Conservation (phyloP, 2,113 vertebrate species). For the Amphiprion ocellaris region DNA sequence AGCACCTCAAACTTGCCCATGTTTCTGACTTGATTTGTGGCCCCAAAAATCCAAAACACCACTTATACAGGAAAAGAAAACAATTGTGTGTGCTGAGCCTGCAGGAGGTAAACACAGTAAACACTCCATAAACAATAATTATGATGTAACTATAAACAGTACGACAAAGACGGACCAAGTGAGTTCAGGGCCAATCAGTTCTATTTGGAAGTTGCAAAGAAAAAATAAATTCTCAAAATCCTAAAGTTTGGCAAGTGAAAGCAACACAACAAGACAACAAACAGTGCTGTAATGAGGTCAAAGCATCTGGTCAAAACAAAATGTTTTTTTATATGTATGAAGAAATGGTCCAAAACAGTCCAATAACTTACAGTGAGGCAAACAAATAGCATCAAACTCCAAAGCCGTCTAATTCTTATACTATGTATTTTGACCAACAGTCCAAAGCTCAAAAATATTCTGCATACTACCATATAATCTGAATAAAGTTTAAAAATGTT, state of each 20-base stretch:
- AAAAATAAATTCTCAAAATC: constrained; percentile 2
- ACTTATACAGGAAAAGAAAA: neutral
- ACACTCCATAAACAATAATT: constrained; percentile 15
- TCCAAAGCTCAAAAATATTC: no score
- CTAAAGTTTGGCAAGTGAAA: neutral
- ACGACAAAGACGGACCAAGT: neutral
- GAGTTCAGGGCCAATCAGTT: constrained; percentile 6
- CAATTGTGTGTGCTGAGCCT: constrained; percentile 16
- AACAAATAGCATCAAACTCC: no score
- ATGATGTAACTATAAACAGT: neutral
- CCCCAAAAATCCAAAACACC: neutral
- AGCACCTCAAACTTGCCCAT: neutral
- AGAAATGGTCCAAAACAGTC: no score
- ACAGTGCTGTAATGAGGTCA: neutral
- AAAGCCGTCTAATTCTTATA: no score
- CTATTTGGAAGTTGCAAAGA: neutral
- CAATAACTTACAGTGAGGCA: no score
- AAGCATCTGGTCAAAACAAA: neutral
- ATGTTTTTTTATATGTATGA: no score
- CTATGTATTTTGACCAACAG: no score
- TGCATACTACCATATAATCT: no score
- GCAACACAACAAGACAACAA: neutral
- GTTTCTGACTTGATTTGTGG: neutral
- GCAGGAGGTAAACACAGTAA: constrained; percentile 5
- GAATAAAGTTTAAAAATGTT: no score